Base-by-base conservation (phyloP, 2,888 invertebrate species). In the Galerucella pusilla region DNA sequence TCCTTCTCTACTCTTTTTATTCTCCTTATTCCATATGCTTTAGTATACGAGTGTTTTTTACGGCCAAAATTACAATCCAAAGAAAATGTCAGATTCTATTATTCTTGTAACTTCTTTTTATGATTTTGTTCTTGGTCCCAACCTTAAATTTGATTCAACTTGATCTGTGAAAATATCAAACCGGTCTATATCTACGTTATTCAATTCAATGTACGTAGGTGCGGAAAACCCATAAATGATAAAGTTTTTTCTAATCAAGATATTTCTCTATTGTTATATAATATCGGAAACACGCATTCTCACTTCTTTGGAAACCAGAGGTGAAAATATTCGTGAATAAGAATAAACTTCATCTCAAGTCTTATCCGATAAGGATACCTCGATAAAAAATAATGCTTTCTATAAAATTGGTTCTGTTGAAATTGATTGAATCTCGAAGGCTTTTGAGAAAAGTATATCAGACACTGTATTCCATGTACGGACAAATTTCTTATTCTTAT, bases 41-140 rank as follows among this genome's bases (percentile, higher is more conserved):
- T 28, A 46, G 57, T 20, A 64, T 64, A 71, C 64, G 71, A 71
- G 54, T 59, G 71, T 54, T 71, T 71, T 71, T 71, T 59, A 71
- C 59, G 52, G 59, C 45, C 71, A 42, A 54, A 57, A 2, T 20
- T 59, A 71, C 71, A 52, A 49, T 42, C 52, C 46, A 71, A 65
- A 46, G 64, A 71, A 25, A 42, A 59, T 57, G 65, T 45, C 45
- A 71, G 10, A 65, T 57, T 65, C 71, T 66, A 65, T 65, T 71
- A 65, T 54, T 71, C 71, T 59, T 66, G 65, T 71, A 65, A 57
- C 57, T 71, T 65, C 42, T 65, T 65, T 20, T 71, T 71, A 64
- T 64, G 28, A 35, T 35, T 35, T 35, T 35, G 35, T 71, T 65
- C 64, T 65, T 71, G 61, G 52, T 71, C 42, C 65, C 57, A 57